phyloP scores from a whole-genome alignment of 1,140 invertebrate genomes.

The Lasaia peninsularis region DNA sequence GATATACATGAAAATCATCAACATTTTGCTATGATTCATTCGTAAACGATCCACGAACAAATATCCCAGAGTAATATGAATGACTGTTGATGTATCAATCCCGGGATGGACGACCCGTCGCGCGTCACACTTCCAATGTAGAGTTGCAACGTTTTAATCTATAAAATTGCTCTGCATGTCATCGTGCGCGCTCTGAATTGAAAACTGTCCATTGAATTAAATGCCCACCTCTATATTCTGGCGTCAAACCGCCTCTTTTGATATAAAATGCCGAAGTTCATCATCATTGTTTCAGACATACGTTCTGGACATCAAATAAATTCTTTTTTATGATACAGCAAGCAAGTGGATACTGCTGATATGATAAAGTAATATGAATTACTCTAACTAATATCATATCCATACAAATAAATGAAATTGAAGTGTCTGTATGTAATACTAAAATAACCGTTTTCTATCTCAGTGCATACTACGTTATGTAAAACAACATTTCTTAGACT shows the following conservation, averaged over 20 bases:
- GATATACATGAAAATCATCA: background rate
- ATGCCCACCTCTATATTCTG: background rate
- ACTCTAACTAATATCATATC: too few relatives aligned
- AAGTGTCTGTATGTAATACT: too few relatives aligned
- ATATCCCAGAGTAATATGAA: constrained; percentile 7
- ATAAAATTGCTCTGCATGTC: background rate
- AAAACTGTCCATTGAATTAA: background rate
- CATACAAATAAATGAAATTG: too few relatives aligned
- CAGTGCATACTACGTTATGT: too few relatives aligned
- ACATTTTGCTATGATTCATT: background rate
- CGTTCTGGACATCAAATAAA: too few relatives aligned
- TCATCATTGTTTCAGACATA: too few relatives aligned
- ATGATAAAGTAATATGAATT: too few relatives aligned
- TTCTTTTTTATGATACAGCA: too few relatives aligned
- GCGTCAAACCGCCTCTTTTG: background rate
- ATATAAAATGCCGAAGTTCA: too few relatives aligned
- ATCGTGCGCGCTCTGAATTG: background rate
- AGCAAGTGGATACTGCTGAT: too few relatives aligned
- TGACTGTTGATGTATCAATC: constrained; percentile 12
- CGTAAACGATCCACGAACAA: background rate
- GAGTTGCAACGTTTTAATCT: constrained; percentile 14
- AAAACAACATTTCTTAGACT: too few relatives aligned
- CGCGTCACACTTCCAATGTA: constrained; percentile 61
- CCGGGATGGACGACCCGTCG: constrained; percentile 39
- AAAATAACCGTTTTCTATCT: too few relatives aligned